These are phyloP conservation scores for Synergus japonicus DNA, from an alignment of 2,888 invertebrate genomes.

Conservation along the genomic window DNA sequence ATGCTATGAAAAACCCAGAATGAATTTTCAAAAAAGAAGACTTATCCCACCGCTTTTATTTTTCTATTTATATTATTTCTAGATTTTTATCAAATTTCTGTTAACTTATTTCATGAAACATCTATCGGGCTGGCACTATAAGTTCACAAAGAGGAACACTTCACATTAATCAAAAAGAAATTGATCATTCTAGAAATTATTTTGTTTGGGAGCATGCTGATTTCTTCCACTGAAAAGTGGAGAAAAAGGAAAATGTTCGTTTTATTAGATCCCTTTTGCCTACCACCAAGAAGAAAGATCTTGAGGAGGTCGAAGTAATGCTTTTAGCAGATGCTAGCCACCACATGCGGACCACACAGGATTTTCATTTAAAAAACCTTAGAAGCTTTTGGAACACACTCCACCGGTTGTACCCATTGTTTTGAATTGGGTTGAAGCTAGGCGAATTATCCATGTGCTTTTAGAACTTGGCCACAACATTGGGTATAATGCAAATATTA, in stretches of 20 bases:
- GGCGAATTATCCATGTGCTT: constrained; percentile 9
- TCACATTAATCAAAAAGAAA: too few species aligned
- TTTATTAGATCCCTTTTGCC: neutral
- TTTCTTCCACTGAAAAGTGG: neutral
- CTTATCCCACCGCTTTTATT: too few species aligned
- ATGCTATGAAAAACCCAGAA: neutral
- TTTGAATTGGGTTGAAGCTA: constrained; percentile 8
- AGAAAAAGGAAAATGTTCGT: neutral
- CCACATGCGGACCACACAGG: constrained; percentile 30
- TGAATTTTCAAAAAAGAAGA: neutral
- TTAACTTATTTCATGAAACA: too few species aligned
- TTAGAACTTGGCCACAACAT: constrained; percentile 34
- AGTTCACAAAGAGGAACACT: too few species aligned
- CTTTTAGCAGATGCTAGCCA: constrained; percentile 14
- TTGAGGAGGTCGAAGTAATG: neutral
- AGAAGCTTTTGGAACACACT: neutral
- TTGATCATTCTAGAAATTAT: too few species aligned
- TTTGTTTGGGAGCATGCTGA: too few species aligned
- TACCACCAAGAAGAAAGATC: neutral
- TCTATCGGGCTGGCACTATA: too few species aligned
- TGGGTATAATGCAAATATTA: constrained; percentile 38
- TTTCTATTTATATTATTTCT: too few species aligned
- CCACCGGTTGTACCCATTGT: constrained; percentile 1
- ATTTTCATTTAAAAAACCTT: neutral
- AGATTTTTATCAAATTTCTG: too few species aligned